Conservation (phyloP, 2,797 vertebrate species). For the Artibeus jamaicensis region DNA sequence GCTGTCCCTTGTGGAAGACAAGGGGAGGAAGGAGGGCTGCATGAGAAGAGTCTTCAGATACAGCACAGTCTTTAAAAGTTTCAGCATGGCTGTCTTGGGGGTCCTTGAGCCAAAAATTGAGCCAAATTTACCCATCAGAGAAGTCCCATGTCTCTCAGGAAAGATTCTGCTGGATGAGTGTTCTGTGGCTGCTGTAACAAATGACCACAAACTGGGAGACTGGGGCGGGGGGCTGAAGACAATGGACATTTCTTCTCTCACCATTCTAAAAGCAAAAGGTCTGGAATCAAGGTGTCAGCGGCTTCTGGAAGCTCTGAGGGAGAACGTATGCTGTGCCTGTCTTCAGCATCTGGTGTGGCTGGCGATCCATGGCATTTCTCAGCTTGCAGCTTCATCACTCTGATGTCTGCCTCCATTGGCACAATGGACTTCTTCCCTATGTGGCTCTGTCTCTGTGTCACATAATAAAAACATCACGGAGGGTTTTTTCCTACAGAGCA, state of each 20-base stretch:
- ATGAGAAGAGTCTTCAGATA: background rate
- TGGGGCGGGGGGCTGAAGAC: background rate
- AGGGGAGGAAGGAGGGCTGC: background rate
- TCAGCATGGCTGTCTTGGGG: rapidly evolving
- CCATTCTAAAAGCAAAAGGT: background rate
- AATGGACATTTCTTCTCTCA: background rate
- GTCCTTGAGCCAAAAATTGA: background rate
- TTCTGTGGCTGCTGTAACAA: background rate
- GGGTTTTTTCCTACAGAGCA: background rate
- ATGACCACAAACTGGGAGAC: background rate
- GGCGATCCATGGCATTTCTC: rapidly evolving
- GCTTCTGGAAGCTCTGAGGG: background rate
- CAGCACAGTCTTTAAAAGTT: background rate
- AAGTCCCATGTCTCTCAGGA: background rate
- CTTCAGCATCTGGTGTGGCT: background rate
- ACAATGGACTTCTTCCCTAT: background rate
- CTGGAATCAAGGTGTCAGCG: background rate
- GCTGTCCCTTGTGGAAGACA: background rate
- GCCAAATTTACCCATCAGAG: background rate
- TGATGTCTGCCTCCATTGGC: background rate
- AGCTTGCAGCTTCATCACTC: background rate
- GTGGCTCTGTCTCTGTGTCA: background rate
- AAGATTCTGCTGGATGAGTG: background rate
- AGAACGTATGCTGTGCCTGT: background rate
- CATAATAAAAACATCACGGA: background rate